Conservation (phyloP, 1,140 invertebrate genomes). For the Tetragonula clypearis region DNA sequence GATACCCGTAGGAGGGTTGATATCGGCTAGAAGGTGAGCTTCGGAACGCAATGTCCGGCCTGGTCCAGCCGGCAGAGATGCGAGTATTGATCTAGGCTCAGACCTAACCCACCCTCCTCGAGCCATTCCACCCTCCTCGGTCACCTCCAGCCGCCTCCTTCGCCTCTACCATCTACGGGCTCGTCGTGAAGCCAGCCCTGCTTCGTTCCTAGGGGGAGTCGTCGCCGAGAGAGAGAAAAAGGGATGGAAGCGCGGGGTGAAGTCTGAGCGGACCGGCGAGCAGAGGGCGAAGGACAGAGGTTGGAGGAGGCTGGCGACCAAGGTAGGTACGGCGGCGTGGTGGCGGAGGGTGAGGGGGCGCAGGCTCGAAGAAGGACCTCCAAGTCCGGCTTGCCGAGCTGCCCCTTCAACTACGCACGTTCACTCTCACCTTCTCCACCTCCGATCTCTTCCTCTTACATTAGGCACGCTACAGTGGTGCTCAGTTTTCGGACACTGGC, state of each 20-base stretch:
- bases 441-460: slow-evolving; percentile 69
- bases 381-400: slow-evolving; percentile 75
- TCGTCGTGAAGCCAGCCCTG: slow-evolving; percentile 74
- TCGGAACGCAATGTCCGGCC: slow-evolving; percentile 80
- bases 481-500: slow-evolving; percentile 48
- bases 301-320: slow-evolving; percentile 45
- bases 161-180: slow-evolving; percentile 69
- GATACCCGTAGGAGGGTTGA: slow-evolving; percentile 58
- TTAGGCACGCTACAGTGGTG: slow-evolving; percentile 66
- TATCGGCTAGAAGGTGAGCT: slow-evolving; percentile 71
- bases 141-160: slow-evolving; percentile 74
- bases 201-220: slow-evolving; percentile 73
- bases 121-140: slow-evolving; percentile 70
- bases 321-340: neutral
- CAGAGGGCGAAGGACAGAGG: slow-evolving; percentile 31
- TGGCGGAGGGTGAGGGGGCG: slow-evolving; percentile 17
- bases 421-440: slow-evolving; percentile 73
- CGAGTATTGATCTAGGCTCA: slow-evolving; percentile 82
- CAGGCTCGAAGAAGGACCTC: slow-evolving; percentile 68
- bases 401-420: slow-evolving; percentile 73
- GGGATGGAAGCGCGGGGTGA: slow-evolving; percentile 28
- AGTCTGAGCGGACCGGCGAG: slow-evolving; percentile 30
- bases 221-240: slow-evolving; percentile 56
- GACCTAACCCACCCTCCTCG: slow-evolving; percentile 55
- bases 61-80: slow-evolving; percentile 81